Percentiles rank a stretch among this genome's conserved stretches.
phyloP scores from a whole-genome alignment of 1,140 invertebrate genomes.

The Penaeus chinensis region DNA sequence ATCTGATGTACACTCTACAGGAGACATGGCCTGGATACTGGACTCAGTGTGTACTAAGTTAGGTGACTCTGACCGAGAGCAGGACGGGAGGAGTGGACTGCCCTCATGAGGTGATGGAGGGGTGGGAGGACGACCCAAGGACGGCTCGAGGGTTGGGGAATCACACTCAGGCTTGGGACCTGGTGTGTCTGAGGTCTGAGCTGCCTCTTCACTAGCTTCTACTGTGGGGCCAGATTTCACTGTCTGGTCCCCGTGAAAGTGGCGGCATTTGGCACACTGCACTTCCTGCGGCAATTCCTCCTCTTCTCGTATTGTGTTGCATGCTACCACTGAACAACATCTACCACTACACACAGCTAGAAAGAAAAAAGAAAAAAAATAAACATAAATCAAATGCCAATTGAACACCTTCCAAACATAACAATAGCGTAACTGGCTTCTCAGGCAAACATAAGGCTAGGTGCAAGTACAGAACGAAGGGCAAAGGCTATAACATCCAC shows the following conservation, averaged over 20 bases:
- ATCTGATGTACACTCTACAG: conserved; percentile 32
- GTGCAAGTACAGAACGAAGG: conserved; percentile 53
- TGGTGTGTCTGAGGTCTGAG: conserved; percentile 38
- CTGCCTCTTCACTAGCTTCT: conserved; percentile 41
- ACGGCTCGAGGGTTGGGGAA: conserved; percentile 45
- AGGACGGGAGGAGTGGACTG: conserved; percentile 38
- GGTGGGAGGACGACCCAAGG: conserved; percentile 38
- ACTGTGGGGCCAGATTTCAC: conserved; percentile 39
- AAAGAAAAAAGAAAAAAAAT: conserved; percentile 64
- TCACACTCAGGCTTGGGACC: conserved; percentile 43
- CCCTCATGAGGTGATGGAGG: conserved; percentile 39
- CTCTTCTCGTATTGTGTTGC: conserved; percentile 57
- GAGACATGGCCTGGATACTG: conserved; percentile 27
- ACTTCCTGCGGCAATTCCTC: conserved; percentile 50
- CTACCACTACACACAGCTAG: conserved; percentile 62
- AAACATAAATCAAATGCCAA: conserved; percentile 54
- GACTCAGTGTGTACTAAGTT: neutral
- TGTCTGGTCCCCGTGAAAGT: conserved; percentile 58
- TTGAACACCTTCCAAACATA: conserved; percentile 42
- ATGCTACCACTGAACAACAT: conserved; percentile 62
- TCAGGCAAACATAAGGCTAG: conserved; percentile 52
- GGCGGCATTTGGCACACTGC: conserved; percentile 56
- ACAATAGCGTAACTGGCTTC: conserved; percentile 48
- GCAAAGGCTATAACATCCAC: conserved; percentile 40
- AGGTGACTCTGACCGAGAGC: conserved; percentile 16